phyloP scores from a whole-genome alignment of 2,113 vertebrate genomes.

The Ia io region DNA sequence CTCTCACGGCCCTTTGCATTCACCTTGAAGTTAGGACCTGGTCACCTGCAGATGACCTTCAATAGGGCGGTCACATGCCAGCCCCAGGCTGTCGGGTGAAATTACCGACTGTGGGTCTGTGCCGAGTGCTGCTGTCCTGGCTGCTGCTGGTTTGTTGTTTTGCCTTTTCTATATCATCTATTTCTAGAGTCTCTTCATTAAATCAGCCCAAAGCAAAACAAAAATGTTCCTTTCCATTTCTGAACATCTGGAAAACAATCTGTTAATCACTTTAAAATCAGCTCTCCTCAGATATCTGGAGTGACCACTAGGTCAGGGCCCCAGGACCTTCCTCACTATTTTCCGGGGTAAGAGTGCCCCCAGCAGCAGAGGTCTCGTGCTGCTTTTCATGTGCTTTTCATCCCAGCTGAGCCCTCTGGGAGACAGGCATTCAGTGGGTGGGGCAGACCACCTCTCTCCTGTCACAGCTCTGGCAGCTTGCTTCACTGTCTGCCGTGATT shows the following conservation, averaged over 20 bases:
- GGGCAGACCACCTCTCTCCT: neutral
- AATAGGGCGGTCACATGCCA: accelerated
- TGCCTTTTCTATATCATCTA: neutral
- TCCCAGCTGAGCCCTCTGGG: too few relatives aligned
- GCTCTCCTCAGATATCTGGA: too few relatives aligned
- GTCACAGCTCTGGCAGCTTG: accelerated
- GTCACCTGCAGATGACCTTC: neutral
- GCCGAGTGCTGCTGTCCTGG: accelerated
- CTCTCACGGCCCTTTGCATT: neutral
- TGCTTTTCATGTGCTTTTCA: too few relatives aligned
- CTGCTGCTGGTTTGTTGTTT: neutral
- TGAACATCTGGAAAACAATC: neutral
- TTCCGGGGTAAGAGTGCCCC: accelerated
- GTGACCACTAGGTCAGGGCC: neutral
- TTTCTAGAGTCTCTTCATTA: neutral
- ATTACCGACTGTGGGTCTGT: accelerated
- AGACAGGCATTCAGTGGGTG: accelerated
- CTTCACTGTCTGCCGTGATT: neutral
- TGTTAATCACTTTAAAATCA: neutral
- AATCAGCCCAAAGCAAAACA: neutral
- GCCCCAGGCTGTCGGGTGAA: accelerated
- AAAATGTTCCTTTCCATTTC: neutral
- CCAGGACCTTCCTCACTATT: accelerated
- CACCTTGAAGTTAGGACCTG: neutral
- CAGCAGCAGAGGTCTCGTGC: accelerated